Evolutionary conservation across 2,888 invertebrate genomes (phyloP).

Genomic region (Macropis europaea): DNA sequence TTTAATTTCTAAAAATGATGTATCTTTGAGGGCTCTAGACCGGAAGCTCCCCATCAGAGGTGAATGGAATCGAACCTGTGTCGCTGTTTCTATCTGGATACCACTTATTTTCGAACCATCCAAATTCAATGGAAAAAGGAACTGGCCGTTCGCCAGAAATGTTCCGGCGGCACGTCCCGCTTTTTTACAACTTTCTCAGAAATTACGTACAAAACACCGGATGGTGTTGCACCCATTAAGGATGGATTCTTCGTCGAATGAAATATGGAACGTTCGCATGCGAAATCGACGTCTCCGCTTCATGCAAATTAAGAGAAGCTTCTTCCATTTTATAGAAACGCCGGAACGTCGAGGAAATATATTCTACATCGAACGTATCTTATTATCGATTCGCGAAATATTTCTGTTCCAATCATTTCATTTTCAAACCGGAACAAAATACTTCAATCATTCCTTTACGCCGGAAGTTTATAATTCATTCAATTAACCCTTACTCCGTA

Average conservation of each 20-base stretch:
- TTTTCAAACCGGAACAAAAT: too few species aligned
- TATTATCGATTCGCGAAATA: too few species aligned
- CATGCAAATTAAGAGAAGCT: neutral
- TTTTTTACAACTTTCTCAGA: slow-evolving; percentile 12
- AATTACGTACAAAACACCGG: slow-evolving; percentile 10
- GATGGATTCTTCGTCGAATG: neutral
- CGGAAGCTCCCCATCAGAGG: slow-evolving; percentile 53
- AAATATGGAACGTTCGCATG: neutral
- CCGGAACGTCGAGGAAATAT: neutral
- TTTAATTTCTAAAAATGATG: too few species aligned
- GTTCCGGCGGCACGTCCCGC: slow-evolving; percentile 10
- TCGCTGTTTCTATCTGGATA: slow-evolving; percentile 54
- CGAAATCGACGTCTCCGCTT: neutral
- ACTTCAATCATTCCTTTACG: too few species aligned
- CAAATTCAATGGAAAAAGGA: slow-evolving; percentile 57
- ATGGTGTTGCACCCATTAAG: neutral
- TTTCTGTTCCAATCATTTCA: too few species aligned
- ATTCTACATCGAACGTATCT: neutral
- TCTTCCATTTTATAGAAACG: neutral
- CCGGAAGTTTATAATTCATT: too few species aligned
- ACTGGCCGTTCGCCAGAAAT: slow-evolving; percentile 52
- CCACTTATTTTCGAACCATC: slow-evolving; percentile 56
- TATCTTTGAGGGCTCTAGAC: too few species aligned
- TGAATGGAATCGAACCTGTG: slow-evolving; percentile 59
- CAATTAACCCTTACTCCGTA: too few species aligned